Base-by-base conservation (phyloP, 2,113 vertebrate genomes). In the Amphiprion ocellaris region DNA sequence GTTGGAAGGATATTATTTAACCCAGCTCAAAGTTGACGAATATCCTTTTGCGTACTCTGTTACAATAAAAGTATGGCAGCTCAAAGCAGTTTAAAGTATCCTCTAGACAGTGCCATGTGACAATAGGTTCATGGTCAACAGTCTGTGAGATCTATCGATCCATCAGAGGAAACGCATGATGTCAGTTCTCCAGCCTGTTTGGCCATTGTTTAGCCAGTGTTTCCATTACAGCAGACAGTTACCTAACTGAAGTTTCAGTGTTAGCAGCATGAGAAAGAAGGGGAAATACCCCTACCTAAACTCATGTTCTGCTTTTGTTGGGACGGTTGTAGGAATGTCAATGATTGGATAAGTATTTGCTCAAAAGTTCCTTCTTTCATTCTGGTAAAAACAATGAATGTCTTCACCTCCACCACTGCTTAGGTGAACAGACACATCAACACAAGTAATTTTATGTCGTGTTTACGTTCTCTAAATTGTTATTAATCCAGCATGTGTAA, bases 231-330 rank as follows among this genome's bases (percentile, higher is more conserved):
- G 50, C 33, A 77, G 49, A 63, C 58, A 80, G 62, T 50, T 75
- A 24, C 63, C 69, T 59, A 59, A 78, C 10, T 76, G 76, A 39
- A 64, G 15, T 50, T 77, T 79, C 47, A 85, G 53, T 11, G 64
- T 79, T 55, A 79, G 67, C 49, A 30, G 52, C 70, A 85, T 68
- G 75, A 92, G 85, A 89, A 88, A 77, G 15, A 49, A 28, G 74
- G 50, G 58, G 46, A 81, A 68, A 82, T 69, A 21, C 87, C 52
- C 60, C 46, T 47, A 86, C 85, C 88, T 89, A 82, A 91, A 82
- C 81, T 87, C 89, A 94, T 79, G 83, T 95, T 93, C 94, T 91
- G 89, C 90, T 93, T 94, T 94, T 94, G 93, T 94, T 93, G 84
- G 83, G 83, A 74, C 54, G 58, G 60, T 74, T 73, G 84, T 63